Conservation (phyloP, 2,113 vertebrate species). For the Blennius ocellaris region DNA sequence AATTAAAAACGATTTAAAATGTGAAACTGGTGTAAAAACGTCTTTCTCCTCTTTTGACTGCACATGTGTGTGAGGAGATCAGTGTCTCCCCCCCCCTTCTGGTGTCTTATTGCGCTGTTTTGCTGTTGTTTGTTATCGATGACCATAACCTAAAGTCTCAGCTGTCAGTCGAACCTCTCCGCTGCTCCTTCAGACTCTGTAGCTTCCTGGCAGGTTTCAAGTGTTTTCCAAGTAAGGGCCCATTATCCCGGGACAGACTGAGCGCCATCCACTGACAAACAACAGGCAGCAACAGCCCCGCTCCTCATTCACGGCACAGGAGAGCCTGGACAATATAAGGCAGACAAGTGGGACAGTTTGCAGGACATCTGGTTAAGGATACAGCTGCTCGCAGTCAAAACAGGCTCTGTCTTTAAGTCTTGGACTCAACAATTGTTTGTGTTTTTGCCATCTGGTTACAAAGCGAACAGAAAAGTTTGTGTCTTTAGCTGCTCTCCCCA, state of each 20-base stretch:
- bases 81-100: background rate
- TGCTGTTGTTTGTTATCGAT: background rate
- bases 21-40: background rate
- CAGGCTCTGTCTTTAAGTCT: constrained; percentile 21
- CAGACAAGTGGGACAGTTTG: constrained; percentile 47
- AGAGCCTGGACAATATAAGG: constrained; percentile 70
- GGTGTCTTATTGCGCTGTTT: background rate
- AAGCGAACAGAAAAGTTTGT: constrained; percentile 26
- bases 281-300: constrained; percentile 69
- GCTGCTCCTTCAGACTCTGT: constrained; percentile 49
- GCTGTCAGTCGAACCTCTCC: constrained; percentile 22
- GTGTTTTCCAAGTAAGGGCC: constrained; percentile 71
- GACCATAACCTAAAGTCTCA: constrained; percentile 19
- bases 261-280: constrained; percentile 71
- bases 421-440: constrained; percentile 38
- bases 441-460: constrained; percentile 39
- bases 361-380: constrained; percentile 66
- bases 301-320: constrained; percentile 66
- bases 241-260: constrained; percentile 58
- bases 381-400: constrained; percentile 57
- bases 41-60: too few species aligned
- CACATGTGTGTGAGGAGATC: background rate
- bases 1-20: too few species aligned
- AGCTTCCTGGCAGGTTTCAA: constrained; percentile 71
- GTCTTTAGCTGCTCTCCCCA: constrained; percentile 26